Percentiles rank a stretch among this genome's conserved stretches.
Conservation (phyloP, 2,113 vertebrate genomes). For the Elephantulus edwardii region DNA sequence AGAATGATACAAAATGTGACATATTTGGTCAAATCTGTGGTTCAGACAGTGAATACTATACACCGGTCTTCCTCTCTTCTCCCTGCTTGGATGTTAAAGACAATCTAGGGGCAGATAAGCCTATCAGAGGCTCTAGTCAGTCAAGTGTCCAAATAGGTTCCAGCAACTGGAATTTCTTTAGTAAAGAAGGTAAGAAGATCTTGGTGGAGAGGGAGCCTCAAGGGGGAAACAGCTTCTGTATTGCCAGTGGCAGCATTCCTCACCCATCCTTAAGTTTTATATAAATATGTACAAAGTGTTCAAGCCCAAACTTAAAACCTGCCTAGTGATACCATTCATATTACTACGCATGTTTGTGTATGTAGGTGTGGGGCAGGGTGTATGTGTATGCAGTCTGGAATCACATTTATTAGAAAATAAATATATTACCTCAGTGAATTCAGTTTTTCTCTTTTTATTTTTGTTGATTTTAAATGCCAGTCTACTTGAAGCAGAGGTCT, state of each 20-base stretch:
- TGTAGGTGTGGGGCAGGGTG: neutral
- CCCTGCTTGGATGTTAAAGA: neutral
- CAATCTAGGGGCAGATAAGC: neutral
- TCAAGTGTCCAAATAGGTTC: constrained; percentile 15
- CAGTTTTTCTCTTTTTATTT: neutral
- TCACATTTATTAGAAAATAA: constrained; percentile 29
- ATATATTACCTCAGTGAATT: neutral
- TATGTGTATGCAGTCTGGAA: too few species aligned
- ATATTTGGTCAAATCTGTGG: neutral
- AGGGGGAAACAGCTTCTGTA: neutral
- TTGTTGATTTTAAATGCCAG: constrained; percentile 35
- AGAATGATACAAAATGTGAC: neutral
- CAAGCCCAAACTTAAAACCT: constrained; percentile 49
- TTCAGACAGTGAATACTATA: neutral
- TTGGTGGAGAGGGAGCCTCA: neutral
- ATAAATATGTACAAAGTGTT: constrained; percentile 50
- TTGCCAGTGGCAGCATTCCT: neutral
- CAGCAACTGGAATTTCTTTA: constrained; percentile 3
- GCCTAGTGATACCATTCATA: neutral
- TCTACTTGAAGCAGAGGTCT: constrained; percentile 16
- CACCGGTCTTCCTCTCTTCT: neutral
- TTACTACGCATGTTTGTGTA: neutral
- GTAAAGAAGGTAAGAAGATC: neutral
- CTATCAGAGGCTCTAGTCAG: neutral
- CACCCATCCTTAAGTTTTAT: constrained; percentile 17